Conservation (phyloP, 2,113 vertebrate genomes). For the Mionectes macconnelli region DNA sequence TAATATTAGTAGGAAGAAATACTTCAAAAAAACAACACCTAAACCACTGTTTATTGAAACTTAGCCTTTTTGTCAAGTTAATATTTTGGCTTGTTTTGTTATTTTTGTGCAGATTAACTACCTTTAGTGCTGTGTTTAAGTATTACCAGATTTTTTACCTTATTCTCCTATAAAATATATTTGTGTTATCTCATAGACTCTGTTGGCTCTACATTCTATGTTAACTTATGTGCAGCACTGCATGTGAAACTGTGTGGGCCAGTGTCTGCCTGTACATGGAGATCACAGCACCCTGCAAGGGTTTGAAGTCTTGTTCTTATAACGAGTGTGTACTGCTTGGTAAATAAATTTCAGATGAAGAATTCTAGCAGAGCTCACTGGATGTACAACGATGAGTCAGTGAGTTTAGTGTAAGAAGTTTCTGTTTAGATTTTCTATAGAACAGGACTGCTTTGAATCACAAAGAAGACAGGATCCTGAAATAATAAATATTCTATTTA, state of each 20-base stretch:
- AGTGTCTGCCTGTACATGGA: background rate
- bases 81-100: background rate
- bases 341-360: background rate
- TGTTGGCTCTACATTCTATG: fast-evolving
- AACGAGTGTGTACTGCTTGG: fast-evolving
- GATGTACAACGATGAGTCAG: fast-evolving
- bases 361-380: background rate
- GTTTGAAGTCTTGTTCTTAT: background rate
- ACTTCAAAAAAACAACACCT: background rate
- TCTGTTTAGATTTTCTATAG: background rate
- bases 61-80: background rate
- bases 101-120: background rate
- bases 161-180: background rate
- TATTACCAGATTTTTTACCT: background rate
- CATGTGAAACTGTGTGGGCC: fast-evolving
- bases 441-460: background rate
- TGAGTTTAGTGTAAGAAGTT: background rate
- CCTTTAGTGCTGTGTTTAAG: background rate
- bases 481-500: background rate
- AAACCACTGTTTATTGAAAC: background rate
- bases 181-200: background rate
- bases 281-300: background rate
- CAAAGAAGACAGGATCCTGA: background rate
- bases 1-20: background rate
- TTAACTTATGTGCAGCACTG: background rate